Conservation (phyloP, 37 sponge, comb jelly and placozoan genomes). For the Axinella damicornis region DNA sequence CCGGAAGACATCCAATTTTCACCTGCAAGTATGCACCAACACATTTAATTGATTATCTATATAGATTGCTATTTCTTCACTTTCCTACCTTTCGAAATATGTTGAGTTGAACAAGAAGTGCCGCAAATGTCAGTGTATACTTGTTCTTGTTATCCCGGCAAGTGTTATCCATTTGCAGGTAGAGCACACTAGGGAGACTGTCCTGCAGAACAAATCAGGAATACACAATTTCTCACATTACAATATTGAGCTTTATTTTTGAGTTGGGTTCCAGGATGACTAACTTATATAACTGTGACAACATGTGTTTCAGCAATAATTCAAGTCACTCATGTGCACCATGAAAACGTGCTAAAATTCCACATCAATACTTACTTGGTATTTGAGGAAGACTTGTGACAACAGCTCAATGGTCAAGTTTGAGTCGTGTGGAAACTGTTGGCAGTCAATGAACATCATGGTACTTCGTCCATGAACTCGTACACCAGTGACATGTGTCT, state of each 20-base stretch:
- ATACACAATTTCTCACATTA: too few relatives aligned
- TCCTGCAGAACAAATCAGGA: too few relatives aligned
- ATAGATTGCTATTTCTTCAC: background rate
- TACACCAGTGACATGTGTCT: slow-evolving; percentile 26
- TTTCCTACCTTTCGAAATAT: background rate
- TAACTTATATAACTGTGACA: too few relatives aligned
- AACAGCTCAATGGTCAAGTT: slow-evolving; percentile 10
- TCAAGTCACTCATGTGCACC: background rate
- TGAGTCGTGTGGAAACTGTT: slow-evolving; percentile 37
- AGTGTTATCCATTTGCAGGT: background rate
- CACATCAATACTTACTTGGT: background rate
- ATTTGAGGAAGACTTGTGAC: background rate
- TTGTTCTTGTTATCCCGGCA: background rate
- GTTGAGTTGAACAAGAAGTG: background rate
- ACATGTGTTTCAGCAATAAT: background rate
- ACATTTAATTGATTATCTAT: background rate
- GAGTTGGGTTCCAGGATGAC: too few relatives aligned
- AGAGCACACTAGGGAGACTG: too few relatives aligned
- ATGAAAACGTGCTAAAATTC: too few relatives aligned
- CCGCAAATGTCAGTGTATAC: background rate
- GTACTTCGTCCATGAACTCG: slow-evolving; percentile 14
- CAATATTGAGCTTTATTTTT: too few relatives aligned
- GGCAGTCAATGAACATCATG: slow-evolving; percentile 19
- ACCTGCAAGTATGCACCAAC: background rate
- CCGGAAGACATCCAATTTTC: slow-evolving; percentile 12